Percentiles rank a stretch among this genome's conserved stretches.
phyloP scores from a whole-genome alignment of 2,797 vertebrate genomes.

The Rhabdomys pumilio region DNA sequence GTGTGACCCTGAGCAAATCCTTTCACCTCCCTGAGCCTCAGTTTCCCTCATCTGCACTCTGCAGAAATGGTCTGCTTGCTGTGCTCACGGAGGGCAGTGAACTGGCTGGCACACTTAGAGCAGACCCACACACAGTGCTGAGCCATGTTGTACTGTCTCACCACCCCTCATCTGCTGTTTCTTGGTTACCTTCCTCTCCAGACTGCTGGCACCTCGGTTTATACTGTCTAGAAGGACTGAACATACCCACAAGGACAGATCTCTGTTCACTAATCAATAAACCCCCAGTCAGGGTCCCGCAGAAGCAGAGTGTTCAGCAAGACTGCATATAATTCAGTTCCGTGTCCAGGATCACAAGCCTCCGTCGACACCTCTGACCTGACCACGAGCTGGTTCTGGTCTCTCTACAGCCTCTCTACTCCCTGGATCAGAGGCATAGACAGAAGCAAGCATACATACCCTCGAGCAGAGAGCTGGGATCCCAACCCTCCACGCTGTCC shows the following conservation, averaged over 20 bases:
- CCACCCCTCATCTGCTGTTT: rapidly evolving
- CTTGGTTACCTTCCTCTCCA: not conserved
- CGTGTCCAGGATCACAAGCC: not conserved
- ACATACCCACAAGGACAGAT: not conserved
- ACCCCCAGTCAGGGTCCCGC: not conserved
- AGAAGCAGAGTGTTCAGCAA: not conserved
- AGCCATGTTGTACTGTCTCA: rapidly evolving
- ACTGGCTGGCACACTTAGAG: rapidly evolving
- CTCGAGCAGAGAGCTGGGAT: not conserved
- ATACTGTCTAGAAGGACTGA: not conserved
- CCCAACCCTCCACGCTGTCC: not conserved
- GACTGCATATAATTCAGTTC: not conserved
- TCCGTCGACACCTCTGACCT: not conserved
- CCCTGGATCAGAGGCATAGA: not conserved
- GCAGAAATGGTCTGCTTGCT: rapidly evolving
- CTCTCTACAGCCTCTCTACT: not conserved
- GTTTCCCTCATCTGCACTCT: not conserved
- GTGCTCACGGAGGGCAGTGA: not conserved
- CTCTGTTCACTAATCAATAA: not conserved
- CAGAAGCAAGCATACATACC: not conserved
- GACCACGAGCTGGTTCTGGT: not conserved
- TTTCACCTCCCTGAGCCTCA: not conserved
- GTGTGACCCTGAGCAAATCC: not conserved
- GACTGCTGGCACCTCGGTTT: not conserved
- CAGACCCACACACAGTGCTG: rapidly evolving